phyloP scores from a whole-genome alignment of 2,888 invertebrate species.

The Cerastoderma edule region DNA sequence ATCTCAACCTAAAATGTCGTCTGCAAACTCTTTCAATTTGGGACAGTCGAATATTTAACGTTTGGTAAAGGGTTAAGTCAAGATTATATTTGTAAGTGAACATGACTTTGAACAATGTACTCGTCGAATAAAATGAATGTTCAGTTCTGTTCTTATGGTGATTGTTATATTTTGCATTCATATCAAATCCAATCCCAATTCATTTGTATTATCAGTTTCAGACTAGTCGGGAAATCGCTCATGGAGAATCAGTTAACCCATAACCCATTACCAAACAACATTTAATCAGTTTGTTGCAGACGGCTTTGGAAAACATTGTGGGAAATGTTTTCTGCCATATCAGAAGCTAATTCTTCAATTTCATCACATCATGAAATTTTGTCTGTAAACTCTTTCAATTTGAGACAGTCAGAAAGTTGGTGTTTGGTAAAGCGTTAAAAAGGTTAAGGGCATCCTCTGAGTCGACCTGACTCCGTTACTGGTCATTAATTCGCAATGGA shows the following conservation, averaged over 20 bases:
- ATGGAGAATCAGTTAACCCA: not conserved
- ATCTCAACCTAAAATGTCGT: not conserved
- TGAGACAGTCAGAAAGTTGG: not conserved
- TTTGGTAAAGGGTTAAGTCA: not conserved
- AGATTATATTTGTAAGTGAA: constrained; percentile 2
- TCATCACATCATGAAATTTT: not conserved
- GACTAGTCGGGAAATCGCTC: too few species aligned
- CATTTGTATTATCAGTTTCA: too few species aligned
- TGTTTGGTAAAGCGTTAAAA: not conserved
- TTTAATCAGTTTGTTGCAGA: too few species aligned
- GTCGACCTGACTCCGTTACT: not conserved
- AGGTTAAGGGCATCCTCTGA: not conserved
- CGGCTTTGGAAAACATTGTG: not conserved
- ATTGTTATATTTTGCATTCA: too few species aligned
- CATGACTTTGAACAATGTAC: too few species aligned
- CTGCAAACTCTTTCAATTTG: not conserved
- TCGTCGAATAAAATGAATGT: too few species aligned
- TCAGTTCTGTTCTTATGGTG: too few species aligned
- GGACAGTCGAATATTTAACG: not conserved
- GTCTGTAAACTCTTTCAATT: not conserved
- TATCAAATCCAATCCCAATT: too few species aligned
- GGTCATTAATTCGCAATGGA: constrained; percentile 18
- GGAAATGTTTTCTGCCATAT: not conserved
- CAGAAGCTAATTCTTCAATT: not conserved
- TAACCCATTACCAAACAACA: not conserved